A percentile compares a stretch with the other conserved stretches of the same genome.
Conservation (phyloP, 2,797 vertebrate species). For the Phalanger gymnotis region DNA sequence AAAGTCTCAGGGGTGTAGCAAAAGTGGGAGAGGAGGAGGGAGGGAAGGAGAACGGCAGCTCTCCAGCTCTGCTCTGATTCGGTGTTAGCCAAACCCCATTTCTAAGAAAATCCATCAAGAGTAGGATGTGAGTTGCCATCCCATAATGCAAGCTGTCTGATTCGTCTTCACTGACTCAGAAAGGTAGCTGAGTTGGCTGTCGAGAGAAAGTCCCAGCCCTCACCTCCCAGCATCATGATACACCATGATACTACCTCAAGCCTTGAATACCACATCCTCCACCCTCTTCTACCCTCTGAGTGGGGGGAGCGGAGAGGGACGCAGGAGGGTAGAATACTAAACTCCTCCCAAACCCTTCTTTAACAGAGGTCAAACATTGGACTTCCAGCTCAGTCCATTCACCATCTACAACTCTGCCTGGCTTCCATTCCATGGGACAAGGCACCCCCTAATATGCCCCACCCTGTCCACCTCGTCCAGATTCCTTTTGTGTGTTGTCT, state of each 20-base stretch:
- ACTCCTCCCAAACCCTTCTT: not conserved
- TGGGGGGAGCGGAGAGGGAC: no score
- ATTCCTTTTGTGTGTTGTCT: not conserved
- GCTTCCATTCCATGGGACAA: not conserved
- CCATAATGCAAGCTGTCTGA: constrained; percentile 63
- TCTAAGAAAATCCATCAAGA: constrained; percentile 51
- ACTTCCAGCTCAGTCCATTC: not conserved
- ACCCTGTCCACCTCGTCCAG: not conserved
- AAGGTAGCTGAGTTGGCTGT: constrained; percentile 44
- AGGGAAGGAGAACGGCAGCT: not conserved
- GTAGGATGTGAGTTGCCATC: constrained; percentile 48
- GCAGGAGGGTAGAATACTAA: not conserved
- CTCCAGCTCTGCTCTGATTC: constrained; percentile 53
- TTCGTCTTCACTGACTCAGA: constrained; percentile 54
- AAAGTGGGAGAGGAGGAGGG: not conserved
- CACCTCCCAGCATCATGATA: not conserved
- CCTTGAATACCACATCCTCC: not conserved
- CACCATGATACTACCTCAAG: not conserved
- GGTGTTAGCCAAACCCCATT: constrained; percentile 44
- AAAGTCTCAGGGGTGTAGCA: constrained; percentile 29
- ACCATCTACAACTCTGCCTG: not conserved
- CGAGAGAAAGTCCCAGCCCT: not conserved
- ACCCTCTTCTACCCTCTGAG: not conserved
- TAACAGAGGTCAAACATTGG: not conserved
- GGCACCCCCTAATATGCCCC: not conserved